Evolutionary conservation across 2,888 invertebrate genomes (phyloP), one percentile per base, ranked within the genome.

Genomic region (Amblyjoppa fuscipennis): DNA sequence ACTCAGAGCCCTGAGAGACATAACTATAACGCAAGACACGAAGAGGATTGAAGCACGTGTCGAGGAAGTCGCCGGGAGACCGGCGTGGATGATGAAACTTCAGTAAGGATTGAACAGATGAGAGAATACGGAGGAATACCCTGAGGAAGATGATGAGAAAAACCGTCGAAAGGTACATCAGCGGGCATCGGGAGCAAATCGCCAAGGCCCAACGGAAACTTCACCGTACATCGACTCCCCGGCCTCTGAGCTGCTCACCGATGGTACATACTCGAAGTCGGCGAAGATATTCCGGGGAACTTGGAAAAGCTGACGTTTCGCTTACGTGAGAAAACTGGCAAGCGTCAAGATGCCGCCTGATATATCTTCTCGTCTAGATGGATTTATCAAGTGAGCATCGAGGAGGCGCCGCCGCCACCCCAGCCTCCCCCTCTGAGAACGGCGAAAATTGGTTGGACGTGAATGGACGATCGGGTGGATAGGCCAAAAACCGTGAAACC

Each of bases 241-340:
- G 45, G 25, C 28, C 9, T 25, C 25, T 56, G 56, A 11, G 2
- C 56, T 25, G 25, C 56, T 25, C 53, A n/a, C 5, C 53, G 53
- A 11, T 41, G 56, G 20, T 56, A 9, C 11, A 28, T 28, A 11
- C 25, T 28, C 59, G 28, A 59, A 1, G 59, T 28, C 25, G 25
- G 28, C 9, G 59, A 59, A 25, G 25, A 59, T 59, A 59, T 59
- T 28, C 59, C 28, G 31, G 31, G 7, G 64, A 34, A 34, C 16
- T 31, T 16, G 31, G 53, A 91, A 92, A 89, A 92, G 93, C 93
- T 93, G 93, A 93, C 93, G 92, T 93, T 93, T 92, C 91, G 92
- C 92, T 89, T 89, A 90, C 89, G 89, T 90, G 89, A 81, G 71
- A 83, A 87, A 89, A 89, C 88, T 89, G 85, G 89, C 88, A 89